phyloP scores from a whole-genome alignment of 1,140 invertebrate species.

The Drosophila pachea region DNA sequence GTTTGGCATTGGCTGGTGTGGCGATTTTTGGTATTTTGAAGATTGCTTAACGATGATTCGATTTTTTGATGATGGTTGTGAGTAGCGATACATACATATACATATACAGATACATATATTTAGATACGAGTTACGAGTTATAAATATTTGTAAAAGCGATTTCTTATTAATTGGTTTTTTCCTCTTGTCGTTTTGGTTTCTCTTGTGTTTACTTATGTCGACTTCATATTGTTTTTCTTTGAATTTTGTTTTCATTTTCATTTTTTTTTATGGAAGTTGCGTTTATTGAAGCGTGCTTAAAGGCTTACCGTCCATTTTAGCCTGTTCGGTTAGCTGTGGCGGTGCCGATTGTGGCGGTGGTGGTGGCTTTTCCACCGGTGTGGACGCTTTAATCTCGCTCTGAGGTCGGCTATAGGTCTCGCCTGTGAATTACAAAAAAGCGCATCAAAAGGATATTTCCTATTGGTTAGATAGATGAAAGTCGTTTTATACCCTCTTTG shows the following conservation, averaged over 20 bases:
- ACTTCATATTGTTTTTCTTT: constrained; percentile 39
- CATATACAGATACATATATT: constrained; percentile 76
- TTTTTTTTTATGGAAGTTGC: constrained; percentile 70
- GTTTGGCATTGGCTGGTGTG: constrained; percentile 66
- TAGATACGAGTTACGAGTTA: constrained; percentile 74
- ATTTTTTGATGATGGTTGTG: constrained; percentile 70
- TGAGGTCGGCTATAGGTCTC: constrained; percentile 82
- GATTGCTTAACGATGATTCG: constrained; percentile 72
- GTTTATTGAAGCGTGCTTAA: constrained; percentile 78
- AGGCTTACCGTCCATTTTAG: constrained; percentile 78
- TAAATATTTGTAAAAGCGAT: constrained; percentile 78
- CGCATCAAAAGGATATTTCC: neutral
- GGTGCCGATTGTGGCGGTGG: constrained; percentile 84
- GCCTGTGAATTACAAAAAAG: constrained; percentile 37
- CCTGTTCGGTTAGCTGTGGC: constrained; percentile 82
- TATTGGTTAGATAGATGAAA: neutral
- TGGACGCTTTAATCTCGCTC: constrained; percentile 86
- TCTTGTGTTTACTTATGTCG: constrained; percentile 43
- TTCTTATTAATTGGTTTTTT: constrained; percentile 39
- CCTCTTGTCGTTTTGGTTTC: constrained; percentile 16
- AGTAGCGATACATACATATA: constrained; percentile 77
- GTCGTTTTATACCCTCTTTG: constrained; percentile 86
- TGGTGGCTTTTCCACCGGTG: constrained; percentile 82
- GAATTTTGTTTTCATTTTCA: constrained; percentile 30
- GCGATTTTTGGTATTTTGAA: constrained; percentile 48